Evolutionary conservation across 2,797 vertebrate genomes (phyloP).

Genomic region (Danio jaintianensis): DNA sequence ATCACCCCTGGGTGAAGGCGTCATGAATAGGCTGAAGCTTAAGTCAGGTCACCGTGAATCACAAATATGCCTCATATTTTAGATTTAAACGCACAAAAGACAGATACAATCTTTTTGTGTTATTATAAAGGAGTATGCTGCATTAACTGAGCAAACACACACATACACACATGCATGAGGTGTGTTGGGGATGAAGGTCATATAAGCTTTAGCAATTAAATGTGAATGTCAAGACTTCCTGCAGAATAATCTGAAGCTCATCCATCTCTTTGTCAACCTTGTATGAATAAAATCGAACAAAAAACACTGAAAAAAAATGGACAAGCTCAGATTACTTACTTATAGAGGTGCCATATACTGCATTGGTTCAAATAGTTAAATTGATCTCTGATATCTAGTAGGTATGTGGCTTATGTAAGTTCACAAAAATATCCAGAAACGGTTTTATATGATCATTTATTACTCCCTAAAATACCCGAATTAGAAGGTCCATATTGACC

Average conservation of each 20-base stretch:
- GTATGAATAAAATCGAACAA: conserved; percentile 16
- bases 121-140: not conserved
- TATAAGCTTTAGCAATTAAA: conserved; percentile 3
- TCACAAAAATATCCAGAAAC: no score
- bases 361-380: no score
- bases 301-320: not conserved
- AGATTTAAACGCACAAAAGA: not conserved
- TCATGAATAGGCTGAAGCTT: conserved; percentile 1
- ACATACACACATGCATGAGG: conserved; percentile 20
- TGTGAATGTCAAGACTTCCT: conserved; percentile 24
- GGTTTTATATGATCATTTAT: no score
- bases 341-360: no score
- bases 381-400: no score
- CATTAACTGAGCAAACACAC: not conserved
- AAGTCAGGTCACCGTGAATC: not conserved
- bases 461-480: no score
- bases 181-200: not conserved
- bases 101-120: not conserved
- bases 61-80: conserved; percentile 10
- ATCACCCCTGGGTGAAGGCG: not conserved
- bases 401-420: no score
- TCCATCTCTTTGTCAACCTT: not conserved
- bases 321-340: not conserved
- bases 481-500: no score
- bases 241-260: not conserved